Base-by-base conservation (phyloP, 1,140 invertebrate genomes). In the Xylocopa sonorina region DNA sequence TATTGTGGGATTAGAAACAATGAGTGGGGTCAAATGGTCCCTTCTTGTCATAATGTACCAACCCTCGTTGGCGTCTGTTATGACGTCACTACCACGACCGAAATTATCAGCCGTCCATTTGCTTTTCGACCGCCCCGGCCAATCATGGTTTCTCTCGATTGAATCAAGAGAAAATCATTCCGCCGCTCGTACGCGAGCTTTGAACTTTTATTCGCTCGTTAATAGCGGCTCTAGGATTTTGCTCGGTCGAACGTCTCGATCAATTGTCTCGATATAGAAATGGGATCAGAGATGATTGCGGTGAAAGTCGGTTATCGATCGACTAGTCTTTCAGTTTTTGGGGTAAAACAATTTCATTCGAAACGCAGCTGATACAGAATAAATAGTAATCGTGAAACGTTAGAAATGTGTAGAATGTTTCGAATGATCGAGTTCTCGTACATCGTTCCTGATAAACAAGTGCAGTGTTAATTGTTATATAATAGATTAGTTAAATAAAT, bases 1-100 rank as follows among this genome's bases (percentile, higher is more conserved):
- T 92, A 92, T 92, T 92, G 89, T 92, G 89, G 89, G 90, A 92
- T 92, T 92, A 92, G 91, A 92, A 92, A 92, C 90, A 92, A 92
- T 92, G 89, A 92, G 89, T 87, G 88, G 89, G 88, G 90, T 91
- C 89, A 91, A 91, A 90, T 88, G 87, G 89, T 89, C 88, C 88
- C 89, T 91, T 88, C 88, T 91, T 87, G 87, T 83, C 73, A 78
- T 88, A 88, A 90, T 85, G 88, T 86, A 68, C 14, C 83, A 87
- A 83, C 86, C 86, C 83, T 88, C 84, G 85, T 85, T 87, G 85
- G 85, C 87, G 83, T 83, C 83, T 78, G 48, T 32, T 57, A 73
- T 88, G 81, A 88, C 84, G 88, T 90, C 88, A 90, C 76, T 82
- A 67, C 81, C 62, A 83, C 78, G 88, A 81, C 79, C 89, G 66